Evolutionary conservation across 2,113 vertebrate genomes (phyloP).

Genomic region (Zingel zingel): DNA sequence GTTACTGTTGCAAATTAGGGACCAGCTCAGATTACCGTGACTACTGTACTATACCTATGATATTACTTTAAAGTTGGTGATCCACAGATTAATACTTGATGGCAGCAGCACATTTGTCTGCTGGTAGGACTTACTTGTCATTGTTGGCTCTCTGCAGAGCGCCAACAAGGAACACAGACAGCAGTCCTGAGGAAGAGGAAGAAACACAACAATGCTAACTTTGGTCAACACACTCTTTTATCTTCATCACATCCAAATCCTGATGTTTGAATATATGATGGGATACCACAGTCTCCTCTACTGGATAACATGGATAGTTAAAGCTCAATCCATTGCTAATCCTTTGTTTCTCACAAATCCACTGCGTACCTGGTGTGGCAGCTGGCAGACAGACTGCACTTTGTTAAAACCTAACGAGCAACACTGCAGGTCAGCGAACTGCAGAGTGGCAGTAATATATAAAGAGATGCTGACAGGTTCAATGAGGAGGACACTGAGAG

Average conservation of each 20-base stretch:
- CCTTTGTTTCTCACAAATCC: not conserved
- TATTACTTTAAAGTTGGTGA: not conserved
- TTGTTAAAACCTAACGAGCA: not conserved
- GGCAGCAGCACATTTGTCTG: not conserved
- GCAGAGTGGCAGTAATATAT: too few relatives aligned
- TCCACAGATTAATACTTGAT: not conserved
- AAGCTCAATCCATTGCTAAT: not conserved
- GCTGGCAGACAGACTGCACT: too few relatives aligned
- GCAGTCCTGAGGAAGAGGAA: slow-evolving; percentile 90
- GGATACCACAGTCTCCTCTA: not conserved
- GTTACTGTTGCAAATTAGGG: not conserved
- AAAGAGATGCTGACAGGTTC: too few relatives aligned
- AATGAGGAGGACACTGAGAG: too few relatives aligned
- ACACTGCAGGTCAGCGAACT: too few relatives aligned
- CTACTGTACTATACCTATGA: not conserved
- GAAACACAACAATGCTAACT: slow-evolving; percentile 11
- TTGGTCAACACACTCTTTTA: not conserved
- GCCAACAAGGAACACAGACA: slow-evolving; percentile 94
- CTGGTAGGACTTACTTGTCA: slow-evolving; percentile 90
- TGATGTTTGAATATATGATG: slow-evolving; percentile 2
- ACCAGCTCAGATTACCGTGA: not conserved
- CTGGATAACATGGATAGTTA: not conserved
- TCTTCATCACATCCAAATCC: not conserved
- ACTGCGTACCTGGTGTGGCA: not conserved
- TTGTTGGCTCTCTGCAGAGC: slow-evolving; percentile 96